Base-by-base conservation (phyloP, 2,888 invertebrate genomes). In the Pyrochroa serraticornis region DNA sequence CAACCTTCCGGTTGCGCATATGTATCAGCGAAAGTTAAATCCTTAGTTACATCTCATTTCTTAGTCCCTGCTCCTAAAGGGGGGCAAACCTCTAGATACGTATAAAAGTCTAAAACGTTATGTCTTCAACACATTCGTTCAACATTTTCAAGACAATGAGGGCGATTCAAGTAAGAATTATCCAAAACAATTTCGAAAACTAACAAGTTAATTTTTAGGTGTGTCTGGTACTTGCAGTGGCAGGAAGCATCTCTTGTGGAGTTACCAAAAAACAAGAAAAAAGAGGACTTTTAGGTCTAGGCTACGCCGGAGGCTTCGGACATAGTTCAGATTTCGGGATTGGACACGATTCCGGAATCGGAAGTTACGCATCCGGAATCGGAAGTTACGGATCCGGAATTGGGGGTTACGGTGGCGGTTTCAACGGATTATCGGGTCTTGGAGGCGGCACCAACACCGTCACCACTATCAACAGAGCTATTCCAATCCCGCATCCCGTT, bases 401-500 rank as follows among this genome's bases (percentile, higher is more conserved):
- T 65, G 43, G 55, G 22, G 22, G 22, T 22, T 22, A 22, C 22
- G 22, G 22, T 22, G 22, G 22, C 22, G 22, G 22, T 5, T 22
- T 22, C 22, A 5, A 5, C 5, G 22, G 22, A 22, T 5, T 22
- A 2, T 22, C 22, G 5, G 65, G 66, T 46, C 47, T 62, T 6
- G 65, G 63, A 9, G 63, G 70, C 3, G 69, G 68, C 36, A 62
- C 66, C 12, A 68, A 72, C 56, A 68, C 69, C 3, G 69, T 73
- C 46, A 69, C 70, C 44, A 72, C 74, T 22, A 62, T 74, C 9
- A 83, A 82, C 8, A 82, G 85, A 0, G 85, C 86, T 0, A 84
- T 87, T 9, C 79, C 84, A 51, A 83, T 87, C 0, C 75, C 78
- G 54, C 70, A 76, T 14, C 77, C 79, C 10, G 72, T 75, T 35